phyloP scores from a whole-genome alignment of 1,140 invertebrate species.

The Pentalonia nigronervosa region DNA sequence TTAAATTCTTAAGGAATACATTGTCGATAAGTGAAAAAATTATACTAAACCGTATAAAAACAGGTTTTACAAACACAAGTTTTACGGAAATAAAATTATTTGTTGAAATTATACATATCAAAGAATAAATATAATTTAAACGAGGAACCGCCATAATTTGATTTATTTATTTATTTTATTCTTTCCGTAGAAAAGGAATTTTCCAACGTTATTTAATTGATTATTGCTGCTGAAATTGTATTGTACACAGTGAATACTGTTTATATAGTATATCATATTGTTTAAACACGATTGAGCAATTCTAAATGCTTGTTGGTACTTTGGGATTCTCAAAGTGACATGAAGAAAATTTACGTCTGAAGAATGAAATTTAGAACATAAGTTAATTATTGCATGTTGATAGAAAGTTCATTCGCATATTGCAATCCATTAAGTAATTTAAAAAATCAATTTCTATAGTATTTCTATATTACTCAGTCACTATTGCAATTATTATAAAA shows the following conservation, averaged over 20 bases:
- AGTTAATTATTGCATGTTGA: no score
- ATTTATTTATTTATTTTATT: background rate
- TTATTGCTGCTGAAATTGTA: no score
- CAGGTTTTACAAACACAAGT: background rate
- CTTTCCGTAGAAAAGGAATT: no score
- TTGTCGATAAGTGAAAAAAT: background rate
- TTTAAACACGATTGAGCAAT: background rate
- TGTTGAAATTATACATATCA: background rate
- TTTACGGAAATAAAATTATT: background rate
- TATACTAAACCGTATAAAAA: background rate
- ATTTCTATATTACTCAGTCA: background rate
- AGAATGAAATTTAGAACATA: background rate
- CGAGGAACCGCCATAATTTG: background rate
- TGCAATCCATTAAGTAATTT: background rate
- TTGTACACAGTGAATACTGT: no score
- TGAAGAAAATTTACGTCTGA: background rate
- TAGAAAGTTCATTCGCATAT: no score
- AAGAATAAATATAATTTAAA: background rate
- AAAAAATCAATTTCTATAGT: background rate
- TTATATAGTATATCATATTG: background rate
- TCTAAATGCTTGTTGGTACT: background rate
- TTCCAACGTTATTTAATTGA: no score
- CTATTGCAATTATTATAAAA: background rate
- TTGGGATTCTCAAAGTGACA: background rate
- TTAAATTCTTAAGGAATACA: background rate